A percentile compares a stretch with the other conserved stretches of the same genome.
phyloP scores from a whole-genome alignment of 2,888 invertebrate genomes.

The Erynnis tages region DNA sequence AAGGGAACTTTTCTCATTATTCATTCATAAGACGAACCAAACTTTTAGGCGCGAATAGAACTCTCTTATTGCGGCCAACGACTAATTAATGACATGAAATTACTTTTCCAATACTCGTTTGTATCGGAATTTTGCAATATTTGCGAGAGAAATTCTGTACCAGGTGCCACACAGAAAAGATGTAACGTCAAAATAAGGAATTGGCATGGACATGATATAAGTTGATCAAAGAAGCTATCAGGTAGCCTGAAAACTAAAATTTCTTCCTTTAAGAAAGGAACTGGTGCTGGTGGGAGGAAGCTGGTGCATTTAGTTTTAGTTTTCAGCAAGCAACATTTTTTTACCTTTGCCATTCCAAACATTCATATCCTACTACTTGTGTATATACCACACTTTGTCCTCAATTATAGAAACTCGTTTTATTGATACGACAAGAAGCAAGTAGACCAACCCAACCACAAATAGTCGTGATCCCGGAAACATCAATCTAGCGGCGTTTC shows the following conservation, averaged over 20 bases:
- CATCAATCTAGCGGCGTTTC: constrained; percentile 13
- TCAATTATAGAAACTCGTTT: background rate
- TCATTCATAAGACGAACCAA: constrained; percentile 21
- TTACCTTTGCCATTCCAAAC: too few relatives aligned
- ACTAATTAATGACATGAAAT: constrained; percentile 17
- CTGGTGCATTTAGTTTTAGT: too few relatives aligned
- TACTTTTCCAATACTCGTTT: constrained; percentile 14
- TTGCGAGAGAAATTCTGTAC: background rate
- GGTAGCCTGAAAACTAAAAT: too few relatives aligned
- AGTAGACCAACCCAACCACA: constrained; percentile 11
- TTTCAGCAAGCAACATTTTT: too few relatives aligned
- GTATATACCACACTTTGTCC: too few relatives aligned
- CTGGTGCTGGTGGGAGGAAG: too few relatives aligned
- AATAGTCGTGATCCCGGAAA: constrained; percentile 19
- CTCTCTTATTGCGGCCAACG: constrained; percentile 14
- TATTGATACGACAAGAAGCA: background rate
- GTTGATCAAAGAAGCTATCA: too few relatives aligned
- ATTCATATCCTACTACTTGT: too few relatives aligned
- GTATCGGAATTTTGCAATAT: background rate
- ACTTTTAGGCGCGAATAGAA: constrained; percentile 17
- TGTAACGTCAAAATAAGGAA: too few relatives aligned
- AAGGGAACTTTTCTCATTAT: constrained; percentile 11
- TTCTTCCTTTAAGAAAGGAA: too few relatives aligned
- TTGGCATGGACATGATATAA: too few relatives aligned
- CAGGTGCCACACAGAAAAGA: too few relatives aligned